A percentile compares a stretch with the other conserved stretches of the same genome.
phyloP scores from a whole-genome alignment of 2,113 vertebrate genomes.

The Corydoras maculifer region DNA sequence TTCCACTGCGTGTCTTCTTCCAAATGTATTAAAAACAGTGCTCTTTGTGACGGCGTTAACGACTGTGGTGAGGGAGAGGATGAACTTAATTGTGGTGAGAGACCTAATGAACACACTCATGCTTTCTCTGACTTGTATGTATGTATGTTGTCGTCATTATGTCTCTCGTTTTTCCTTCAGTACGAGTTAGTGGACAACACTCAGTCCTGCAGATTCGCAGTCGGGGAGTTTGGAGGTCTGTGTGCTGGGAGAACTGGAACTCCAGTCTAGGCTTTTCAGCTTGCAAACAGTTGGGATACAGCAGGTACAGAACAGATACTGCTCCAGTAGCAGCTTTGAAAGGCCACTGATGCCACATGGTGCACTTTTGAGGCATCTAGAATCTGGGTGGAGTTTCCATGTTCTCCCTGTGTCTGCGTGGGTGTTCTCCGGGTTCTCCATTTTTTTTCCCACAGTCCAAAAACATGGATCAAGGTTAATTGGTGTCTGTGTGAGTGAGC shows the following conservation, averaged over 20 bases:
- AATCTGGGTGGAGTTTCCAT: too few relatives aligned
- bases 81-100: conserved; percentile 50
- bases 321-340: background rate
- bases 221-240: conserved; percentile 43
- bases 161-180: conserved; percentile 34
- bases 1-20: conserved; percentile 42
- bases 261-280: conserved; percentile 36
- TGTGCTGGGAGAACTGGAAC: conserved; percentile 47
- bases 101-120: background rate
- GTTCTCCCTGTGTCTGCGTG: too few relatives aligned
- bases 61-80: conserved; percentile 49
- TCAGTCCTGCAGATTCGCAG: conserved; percentile 47
- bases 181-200: conserved; percentile 46
- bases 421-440: too few relatives aligned
- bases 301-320: conserved; percentile 36
- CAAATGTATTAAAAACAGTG: conserved; percentile 41
- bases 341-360: background rate
- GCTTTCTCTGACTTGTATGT: background rate
- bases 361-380: too few relatives aligned
- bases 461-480: too few relatives aligned
- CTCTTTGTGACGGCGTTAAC: conserved; percentile 45
- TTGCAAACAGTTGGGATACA: conserved; percentile 52
- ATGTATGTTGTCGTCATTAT: background rate
- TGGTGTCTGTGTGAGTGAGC: too few relatives aligned
- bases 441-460: too few relatives aligned